Evolutionary conservation across 2,113 vertebrate species (phyloP).

Genomic region (Actenoides hombroni): DNA sequence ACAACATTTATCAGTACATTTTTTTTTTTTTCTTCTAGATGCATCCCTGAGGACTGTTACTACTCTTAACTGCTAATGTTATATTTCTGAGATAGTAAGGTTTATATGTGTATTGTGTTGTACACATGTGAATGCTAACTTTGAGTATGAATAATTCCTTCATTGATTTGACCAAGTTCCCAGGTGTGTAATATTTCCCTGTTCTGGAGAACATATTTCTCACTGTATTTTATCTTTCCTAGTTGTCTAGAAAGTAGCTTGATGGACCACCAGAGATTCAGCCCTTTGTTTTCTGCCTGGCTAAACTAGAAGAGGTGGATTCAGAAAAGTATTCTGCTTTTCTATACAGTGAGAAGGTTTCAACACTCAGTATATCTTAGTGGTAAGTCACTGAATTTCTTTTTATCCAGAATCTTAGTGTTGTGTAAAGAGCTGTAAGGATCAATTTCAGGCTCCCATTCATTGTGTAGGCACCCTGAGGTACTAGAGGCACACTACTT

Average conservation of each 20-base stretch:
- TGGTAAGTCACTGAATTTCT: not conserved
- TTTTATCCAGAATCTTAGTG: not conserved
- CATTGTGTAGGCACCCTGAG: not conserved
- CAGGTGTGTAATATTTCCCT: not conserved
- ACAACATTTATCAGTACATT: not conserved
- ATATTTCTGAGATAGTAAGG: not conserved
- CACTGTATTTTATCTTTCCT: not conserved
- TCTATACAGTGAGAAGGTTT: not conserved
- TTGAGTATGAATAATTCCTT: not conserved
- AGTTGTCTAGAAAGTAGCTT: not conserved
- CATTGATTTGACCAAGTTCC: not conserved
- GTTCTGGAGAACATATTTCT: not conserved
- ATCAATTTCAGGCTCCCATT: not conserved
- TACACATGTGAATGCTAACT: not conserved
- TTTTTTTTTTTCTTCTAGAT: not conserved
- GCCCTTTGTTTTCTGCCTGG: not conserved
- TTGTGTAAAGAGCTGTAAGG: not conserved
- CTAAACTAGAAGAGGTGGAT: not conserved
- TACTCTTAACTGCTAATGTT: not conserved
- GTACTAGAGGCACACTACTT: not conserved
- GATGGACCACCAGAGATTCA: not conserved
- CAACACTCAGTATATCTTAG: not conserved
- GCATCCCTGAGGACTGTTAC: not conserved
- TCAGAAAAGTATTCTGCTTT: not conserved
- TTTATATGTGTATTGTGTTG: not conserved